Evolutionary conservation across 2,113 vertebrate species (phyloP).

Genomic region (Tyto alba): DNA sequence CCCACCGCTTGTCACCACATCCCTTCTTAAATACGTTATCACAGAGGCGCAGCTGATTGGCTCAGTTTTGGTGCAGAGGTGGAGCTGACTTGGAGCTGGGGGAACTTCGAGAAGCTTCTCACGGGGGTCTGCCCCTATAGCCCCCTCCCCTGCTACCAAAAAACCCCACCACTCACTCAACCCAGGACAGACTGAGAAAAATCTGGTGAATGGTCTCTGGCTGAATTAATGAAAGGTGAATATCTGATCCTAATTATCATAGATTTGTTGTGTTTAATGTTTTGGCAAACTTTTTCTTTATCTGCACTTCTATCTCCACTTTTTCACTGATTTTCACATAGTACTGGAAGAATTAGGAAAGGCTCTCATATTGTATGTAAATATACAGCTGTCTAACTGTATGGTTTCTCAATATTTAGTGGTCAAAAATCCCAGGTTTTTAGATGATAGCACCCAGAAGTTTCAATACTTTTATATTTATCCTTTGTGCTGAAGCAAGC

Average conservation of each 20-base stretch:
- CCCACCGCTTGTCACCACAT: too few species aligned
- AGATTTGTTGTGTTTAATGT: neutral
- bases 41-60: too few species aligned
- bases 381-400: neutral
- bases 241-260: neutral
- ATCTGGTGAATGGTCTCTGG: neutral
- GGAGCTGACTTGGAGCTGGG: too few species aligned
- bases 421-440: neutral
- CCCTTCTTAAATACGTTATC: too few species aligned
- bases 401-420: neutral
- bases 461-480: neutral
- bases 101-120: too few species aligned
- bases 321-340: neutral
- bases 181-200: too few species aligned
- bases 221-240: neutral
- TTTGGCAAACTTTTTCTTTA: neutral
- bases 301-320: neutral
- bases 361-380: neutral
- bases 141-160: too few species aligned
- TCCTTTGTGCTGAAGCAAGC: neutral
- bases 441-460: neutral
- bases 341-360: neutral
- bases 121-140: too few species aligned
- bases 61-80: too few species aligned
- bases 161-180: too few species aligned